phyloP scores from a whole-genome alignment of 2,113 vertebrate genomes.

The Chaetodon auriga region DNA sequence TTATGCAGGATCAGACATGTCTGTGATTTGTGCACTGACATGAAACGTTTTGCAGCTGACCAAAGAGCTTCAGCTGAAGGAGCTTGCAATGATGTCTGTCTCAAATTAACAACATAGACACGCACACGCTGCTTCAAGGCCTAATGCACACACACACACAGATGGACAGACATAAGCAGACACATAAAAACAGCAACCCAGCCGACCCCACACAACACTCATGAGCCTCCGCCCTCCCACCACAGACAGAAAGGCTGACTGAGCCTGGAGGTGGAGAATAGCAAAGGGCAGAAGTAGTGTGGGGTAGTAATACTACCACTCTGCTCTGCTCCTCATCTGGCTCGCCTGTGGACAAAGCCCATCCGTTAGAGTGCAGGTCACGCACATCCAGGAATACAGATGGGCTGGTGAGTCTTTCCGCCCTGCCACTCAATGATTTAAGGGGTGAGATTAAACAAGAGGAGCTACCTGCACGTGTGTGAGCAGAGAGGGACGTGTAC shows the following conservation, averaged over 20 bases:
- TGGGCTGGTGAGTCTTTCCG: constrained; percentile 61
- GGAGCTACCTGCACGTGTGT: constrained; percentile 23
- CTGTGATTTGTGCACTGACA: constrained; percentile 29
- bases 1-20: neutral
- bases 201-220: constrained; percentile 32
- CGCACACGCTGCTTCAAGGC: neutral
- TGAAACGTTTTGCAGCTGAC: constrained; percentile 9
- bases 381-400: constrained; percentile 76
- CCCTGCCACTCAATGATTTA: constrained; percentile 72
- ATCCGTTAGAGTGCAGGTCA: constrained; percentile 79
- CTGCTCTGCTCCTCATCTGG: constrained; percentile 70
- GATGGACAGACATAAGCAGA: constrained; percentile 20
- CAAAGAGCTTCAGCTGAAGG: constrained; percentile 12
- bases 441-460: constrained; percentile 63
- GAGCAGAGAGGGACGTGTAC: neutral
- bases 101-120: constrained; percentile 20
- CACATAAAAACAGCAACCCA: neutral
- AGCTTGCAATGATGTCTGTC: neutral
- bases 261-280: constrained; percentile 47
- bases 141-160: constrained; percentile 4
- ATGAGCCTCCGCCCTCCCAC: constrained; percentile 39
- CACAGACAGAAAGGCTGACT: constrained; percentile 37
- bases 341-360: constrained; percentile 73
- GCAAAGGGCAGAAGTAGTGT: constrained; percentile 46
- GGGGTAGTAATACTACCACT: constrained; percentile 51